Conservation (phyloP, 2,113 vertebrate species). For the Centrocercus urophasianus region DNA sequence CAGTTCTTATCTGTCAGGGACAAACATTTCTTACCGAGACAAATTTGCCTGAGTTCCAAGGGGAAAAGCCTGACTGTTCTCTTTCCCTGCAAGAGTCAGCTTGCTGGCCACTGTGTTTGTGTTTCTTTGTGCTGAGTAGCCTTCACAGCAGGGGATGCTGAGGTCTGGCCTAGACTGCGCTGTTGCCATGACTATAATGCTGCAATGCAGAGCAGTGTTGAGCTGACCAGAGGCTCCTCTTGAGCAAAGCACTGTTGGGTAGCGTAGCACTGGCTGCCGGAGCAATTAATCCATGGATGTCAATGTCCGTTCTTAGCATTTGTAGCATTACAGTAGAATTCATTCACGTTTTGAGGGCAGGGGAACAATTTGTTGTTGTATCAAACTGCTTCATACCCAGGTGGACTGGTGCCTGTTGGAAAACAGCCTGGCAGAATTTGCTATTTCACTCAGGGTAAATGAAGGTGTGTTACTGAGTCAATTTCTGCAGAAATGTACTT, state of each 20-base stretch:
- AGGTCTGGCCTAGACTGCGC: neutral
- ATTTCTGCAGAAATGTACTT: slow-evolving; percentile 78
- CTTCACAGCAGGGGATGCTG: neutral
- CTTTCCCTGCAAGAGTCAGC: accelerated
- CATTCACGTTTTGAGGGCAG: neutral
- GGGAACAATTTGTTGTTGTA: neutral
- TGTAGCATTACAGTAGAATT: neutral
- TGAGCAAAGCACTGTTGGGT: slow-evolving; percentile 54
- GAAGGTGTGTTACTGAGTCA: slow-evolving; percentile 63
- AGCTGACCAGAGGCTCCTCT: neutral
- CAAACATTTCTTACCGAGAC: neutral
- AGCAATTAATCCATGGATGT: slow-evolving; percentile 14
- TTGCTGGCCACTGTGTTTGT: neutral
- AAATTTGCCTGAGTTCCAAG: neutral
- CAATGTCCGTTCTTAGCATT: neutral
- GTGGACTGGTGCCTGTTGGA: neutral
- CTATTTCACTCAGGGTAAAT: neutral
- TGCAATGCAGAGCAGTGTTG: neutral
- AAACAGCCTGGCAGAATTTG: neutral
- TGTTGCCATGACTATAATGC: neutral
- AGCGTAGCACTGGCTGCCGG: slow-evolving; percentile 40
- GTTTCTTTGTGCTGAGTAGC: neutral
- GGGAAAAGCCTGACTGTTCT: neutral
- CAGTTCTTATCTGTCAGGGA: neutral
- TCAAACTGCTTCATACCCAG: neutral